phyloP scores from a whole-genome alignment of 2,797 vertebrate species.

The Squalus acanthias region DNA sequence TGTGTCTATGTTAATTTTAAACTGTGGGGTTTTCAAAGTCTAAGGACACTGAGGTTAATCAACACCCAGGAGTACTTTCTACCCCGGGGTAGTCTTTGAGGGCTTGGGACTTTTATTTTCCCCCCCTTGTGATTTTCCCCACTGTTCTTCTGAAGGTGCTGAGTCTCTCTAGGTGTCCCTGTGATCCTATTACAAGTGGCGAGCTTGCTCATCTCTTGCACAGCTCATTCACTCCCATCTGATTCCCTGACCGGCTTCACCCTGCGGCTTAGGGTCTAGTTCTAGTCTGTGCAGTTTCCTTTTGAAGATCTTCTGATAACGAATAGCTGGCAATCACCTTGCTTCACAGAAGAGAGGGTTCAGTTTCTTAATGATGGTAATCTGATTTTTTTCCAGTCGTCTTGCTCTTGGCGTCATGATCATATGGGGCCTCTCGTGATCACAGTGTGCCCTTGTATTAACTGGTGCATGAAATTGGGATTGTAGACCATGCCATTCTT shows the following conservation, averaged over 20 bases:
- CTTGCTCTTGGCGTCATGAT: neutral
- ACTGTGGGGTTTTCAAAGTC: neutral
- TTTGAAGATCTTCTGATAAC: neutral
- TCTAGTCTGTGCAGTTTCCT: neutral
- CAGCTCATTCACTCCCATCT: neutral
- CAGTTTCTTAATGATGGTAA: neutral
- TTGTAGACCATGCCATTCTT: neutral
- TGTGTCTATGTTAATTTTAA: neutral
- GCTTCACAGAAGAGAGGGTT: neutral
- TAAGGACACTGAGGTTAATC: neutral
- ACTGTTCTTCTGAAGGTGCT: neutral
- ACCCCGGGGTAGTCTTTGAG: neutral
- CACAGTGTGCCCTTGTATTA: neutral
- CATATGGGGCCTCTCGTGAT: neutral
- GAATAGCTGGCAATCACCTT: neutral
- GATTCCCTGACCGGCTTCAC: neutral
- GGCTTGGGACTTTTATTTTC: neutral
- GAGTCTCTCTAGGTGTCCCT: neutral
- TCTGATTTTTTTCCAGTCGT: neutral
- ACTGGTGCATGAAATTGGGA: neutral
- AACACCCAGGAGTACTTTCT: neutral
- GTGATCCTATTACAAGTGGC: neutral
- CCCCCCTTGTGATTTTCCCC: neutral
- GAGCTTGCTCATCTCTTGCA: neutral
- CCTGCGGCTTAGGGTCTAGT: neutral